phyloP scores from a whole-genome alignment of 2,797 vertebrate species.

The Pseudochaenichthys georgianus region DNA sequence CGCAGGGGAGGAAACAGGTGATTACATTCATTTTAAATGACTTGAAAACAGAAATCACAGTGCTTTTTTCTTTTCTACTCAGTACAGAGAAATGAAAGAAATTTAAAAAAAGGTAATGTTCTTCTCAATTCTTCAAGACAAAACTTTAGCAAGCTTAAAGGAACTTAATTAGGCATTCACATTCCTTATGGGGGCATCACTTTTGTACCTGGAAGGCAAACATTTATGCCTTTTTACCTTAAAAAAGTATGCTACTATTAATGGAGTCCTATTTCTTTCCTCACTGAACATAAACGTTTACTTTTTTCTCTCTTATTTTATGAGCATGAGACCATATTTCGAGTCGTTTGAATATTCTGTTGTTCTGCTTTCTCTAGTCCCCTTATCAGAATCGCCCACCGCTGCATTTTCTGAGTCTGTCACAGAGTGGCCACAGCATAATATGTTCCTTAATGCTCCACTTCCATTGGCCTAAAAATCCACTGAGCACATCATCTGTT shows the following conservation, averaged over 20 bases:
- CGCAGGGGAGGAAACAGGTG: too few relatives aligned
- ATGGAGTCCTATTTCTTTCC: too few relatives aligned
- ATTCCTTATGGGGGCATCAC: too few relatives aligned
- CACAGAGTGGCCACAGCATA: neutral
- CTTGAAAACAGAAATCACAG: too few relatives aligned
- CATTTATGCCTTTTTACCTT: too few relatives aligned
- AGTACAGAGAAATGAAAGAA: neutral
- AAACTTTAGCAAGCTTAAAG: neutral
- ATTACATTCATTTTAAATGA: neutral
- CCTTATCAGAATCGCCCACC: neutral
- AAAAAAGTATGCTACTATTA: too few relatives aligned
- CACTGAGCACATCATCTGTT: constrained; percentile 8
- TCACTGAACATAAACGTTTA: too few relatives aligned
- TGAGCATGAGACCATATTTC: neutral
- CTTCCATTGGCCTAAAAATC: constrained; percentile 10
- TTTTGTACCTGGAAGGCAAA: too few relatives aligned
- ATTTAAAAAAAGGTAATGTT: neutral
- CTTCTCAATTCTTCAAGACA: neutral
- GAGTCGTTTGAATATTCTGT: neutral
- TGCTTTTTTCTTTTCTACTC: too few relatives aligned
- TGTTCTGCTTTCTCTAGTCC: neutral
- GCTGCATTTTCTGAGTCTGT: constrained; percentile 20
- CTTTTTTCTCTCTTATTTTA: too few relatives aligned
- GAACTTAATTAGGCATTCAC: neutral
- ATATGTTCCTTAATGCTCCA: neutral